Percentiles rank a stretch among this genome's conserved stretches.
These are phyloP conservation scores for Gastrophryne carolinensis DNA, from an alignment of 2,797 vertebrate species.

Conservation along the genomic window DNA sequence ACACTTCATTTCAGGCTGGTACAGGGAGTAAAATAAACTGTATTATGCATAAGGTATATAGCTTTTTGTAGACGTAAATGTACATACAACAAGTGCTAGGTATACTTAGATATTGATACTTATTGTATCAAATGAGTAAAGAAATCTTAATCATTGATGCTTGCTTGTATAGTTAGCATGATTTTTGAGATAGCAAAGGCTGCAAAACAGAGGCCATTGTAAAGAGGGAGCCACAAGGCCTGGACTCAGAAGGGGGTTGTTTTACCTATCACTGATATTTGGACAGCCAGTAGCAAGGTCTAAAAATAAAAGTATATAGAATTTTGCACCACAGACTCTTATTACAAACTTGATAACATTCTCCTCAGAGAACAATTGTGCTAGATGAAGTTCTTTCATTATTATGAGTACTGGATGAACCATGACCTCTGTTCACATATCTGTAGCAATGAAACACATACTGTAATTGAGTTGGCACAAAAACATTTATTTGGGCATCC, in stretches of 20 bases:
- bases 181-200: neutral
- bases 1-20: constrained; percentile 38
- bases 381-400: constrained; percentile 17
- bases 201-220: neutral
- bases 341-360: constrained; percentile 26
- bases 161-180: constrained; percentile 17
- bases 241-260: neutral
- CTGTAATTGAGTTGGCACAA: too few species aligned
- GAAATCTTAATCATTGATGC: constrained; percentile 37
- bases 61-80: constrained; percentile 51
- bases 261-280: constrained; percentile 22
- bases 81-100: constrained; percentile 43
- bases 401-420: constrained; percentile 18
- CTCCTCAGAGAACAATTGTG: constrained; percentile 4
- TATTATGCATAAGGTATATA: constrained; percentile 39
- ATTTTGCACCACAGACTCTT: neutral
- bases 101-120: constrained; percentile 47
- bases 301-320: constrained; percentile 14
- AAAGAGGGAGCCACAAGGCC: neutral
- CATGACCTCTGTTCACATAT: constrained; percentile 2
- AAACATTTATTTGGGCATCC: too few species aligned
- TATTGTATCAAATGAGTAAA: constrained; percentile 44
- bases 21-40: constrained; percentile 28
- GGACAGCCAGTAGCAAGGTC: constrained; percentile 5
- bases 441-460: constrained; percentile 1